Base-by-base conservation (phyloP, 2,888 invertebrate genomes). In the Trissoscelio sp. region DNA sequence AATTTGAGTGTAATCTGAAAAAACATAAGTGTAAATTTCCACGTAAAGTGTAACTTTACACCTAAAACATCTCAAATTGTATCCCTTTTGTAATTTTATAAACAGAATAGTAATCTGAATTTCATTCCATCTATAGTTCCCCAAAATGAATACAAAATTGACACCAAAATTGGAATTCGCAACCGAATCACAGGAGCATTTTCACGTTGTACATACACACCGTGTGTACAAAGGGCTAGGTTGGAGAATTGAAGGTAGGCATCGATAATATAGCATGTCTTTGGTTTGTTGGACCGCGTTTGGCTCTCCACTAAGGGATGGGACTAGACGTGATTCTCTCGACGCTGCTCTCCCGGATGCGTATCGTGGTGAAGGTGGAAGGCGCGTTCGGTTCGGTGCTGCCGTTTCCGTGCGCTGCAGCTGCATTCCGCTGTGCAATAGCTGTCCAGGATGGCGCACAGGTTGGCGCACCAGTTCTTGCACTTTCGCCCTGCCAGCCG, bases 311-410 rank as follows among this genome's bases (percentile, higher is more conserved):
- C 89, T 91, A 91, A 88, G 91, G 91, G 88, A 91, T 91, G 84
- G 91, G 91, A 91, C 91, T 91, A 88, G 91, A 91, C 67, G 91
- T 91, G 85, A 91, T 91, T 88, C 91, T 86, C 81, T 91, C 91
- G 85, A 91, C 91, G 87, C 91, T 91, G 88, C 91, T 91, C 87
- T 91, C 91, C 83, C 91, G 86, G 74, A 91, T 91, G 83, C 91
- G 89, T 88, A 91, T 91, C 64, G 91, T 91, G 55, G 91, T 91
- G 83, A 87, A 91, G 58, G 90, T 90, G 24, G 24, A n/a, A n/a
- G n/a, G n/a, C 51, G 91, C 79, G 74, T 82, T 86, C 7, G 88
- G 64, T 14, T 88, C 89, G 81, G 88, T 39, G 69, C 60, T 77
- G 22, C 77, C 77, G 44, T 81, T 83, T 37, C 77, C 73, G 22